Conservation (phyloP, 2,113 vertebrate genomes). For the Apodemus sylvaticus region DNA sequence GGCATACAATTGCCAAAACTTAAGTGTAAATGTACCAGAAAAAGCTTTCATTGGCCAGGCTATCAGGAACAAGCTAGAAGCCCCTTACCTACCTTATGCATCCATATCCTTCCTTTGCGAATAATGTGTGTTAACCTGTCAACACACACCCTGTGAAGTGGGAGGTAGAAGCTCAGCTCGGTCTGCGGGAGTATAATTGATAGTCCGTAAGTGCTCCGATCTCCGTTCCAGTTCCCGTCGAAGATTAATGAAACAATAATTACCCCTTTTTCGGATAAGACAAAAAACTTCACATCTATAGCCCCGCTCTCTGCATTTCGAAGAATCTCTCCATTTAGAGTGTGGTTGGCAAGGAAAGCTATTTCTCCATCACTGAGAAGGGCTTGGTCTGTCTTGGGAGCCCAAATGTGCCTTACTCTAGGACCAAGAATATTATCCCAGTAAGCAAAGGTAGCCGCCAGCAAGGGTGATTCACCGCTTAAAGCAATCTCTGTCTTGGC, state of each 20-base stretch:
- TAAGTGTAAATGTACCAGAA: background rate
- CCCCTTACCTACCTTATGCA: slow-evolving; percentile 97
- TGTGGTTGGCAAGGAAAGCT: slow-evolving; percentile 98
- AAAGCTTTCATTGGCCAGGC: background rate
- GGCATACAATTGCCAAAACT: background rate
- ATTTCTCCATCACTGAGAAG: slow-evolving; percentile 96
- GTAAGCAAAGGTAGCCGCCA: slow-evolving; percentile 98
- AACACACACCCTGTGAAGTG: slow-evolving; percentile 95
- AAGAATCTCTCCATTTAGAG: slow-evolving; percentile 97
- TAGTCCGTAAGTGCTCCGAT: slow-evolving; percentile 96
- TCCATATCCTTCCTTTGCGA: slow-evolving; percentile 98
- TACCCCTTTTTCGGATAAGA: slow-evolving; percentile 96
- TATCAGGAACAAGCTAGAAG: background rate
- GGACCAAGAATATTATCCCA: slow-evolving; percentile 99
- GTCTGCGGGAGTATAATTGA: slow-evolving; percentile 96
- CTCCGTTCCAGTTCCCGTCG: slow-evolving; percentile 97
- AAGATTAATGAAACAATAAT: slow-evolving; percentile 99
- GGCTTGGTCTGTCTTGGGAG: slow-evolving; percentile 91
- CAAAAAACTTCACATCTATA: slow-evolving; percentile 98
- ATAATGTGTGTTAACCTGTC: slow-evolving; percentile 96
- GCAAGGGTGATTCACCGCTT: slow-evolving; percentile 94
- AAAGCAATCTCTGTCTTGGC: slow-evolving; percentile 95
- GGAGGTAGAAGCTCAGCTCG: slow-evolving; percentile 95
- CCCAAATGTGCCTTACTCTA: slow-evolving; percentile 97
- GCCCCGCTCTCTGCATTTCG: slow-evolving; percentile 96